These are phyloP conservation scores for Macrosoma leucophasiata DNA, from an alignment of 2,888 invertebrate genomes.

Conservation along the genomic window DNA sequence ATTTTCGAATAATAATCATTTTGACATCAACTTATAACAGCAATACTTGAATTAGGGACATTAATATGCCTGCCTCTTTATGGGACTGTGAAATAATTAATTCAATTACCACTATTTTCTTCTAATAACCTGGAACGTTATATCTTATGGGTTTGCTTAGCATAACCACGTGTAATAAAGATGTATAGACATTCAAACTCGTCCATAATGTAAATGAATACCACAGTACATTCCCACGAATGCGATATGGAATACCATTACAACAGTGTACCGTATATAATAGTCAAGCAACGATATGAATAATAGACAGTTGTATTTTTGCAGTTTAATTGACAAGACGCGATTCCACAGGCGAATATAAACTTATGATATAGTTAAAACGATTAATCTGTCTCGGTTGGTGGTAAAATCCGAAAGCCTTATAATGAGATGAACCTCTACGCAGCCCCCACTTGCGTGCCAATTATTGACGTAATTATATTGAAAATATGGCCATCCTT, in stretches of 20 bases:
- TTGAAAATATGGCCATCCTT: slow-evolving; percentile 67
- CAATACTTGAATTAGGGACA: too few relatives aligned
- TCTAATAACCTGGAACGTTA: too few relatives aligned
- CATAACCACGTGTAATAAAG: too few relatives aligned
- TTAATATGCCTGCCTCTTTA: too few relatives aligned
- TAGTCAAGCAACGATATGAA: slow-evolving; percentile 43
- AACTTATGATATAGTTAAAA: slow-evolving; percentile 70
- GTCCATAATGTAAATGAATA: slow-evolving; percentile 28
- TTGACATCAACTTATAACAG: too few relatives aligned
- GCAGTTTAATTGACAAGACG: slow-evolving; percentile 63
- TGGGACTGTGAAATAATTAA: too few relatives aligned
- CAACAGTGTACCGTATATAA: too few relatives aligned
- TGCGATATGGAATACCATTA: slow-evolving; percentile 47
- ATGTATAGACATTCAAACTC: slow-evolving; percentile 2
- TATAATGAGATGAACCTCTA: slow-evolving; percentile 63
- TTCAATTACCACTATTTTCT: too few relatives aligned
- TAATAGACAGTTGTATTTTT: slow-evolving; percentile 67
- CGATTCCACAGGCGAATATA: slow-evolving; percentile 48
- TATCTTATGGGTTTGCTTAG: too few relatives aligned
- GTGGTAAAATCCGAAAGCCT: slow-evolving; percentile 65
- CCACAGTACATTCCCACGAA: slow-evolving; percentile 26
- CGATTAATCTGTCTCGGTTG: slow-evolving; percentile 71
- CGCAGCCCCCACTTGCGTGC: slow-evolving; percentile 55
- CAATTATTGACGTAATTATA: slow-evolving; percentile 75
- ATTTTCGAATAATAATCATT: too few relatives aligned